Base-by-base conservation (phyloP, 2,797 vertebrate species). In the Chaenodraco wilsoni region DNA sequence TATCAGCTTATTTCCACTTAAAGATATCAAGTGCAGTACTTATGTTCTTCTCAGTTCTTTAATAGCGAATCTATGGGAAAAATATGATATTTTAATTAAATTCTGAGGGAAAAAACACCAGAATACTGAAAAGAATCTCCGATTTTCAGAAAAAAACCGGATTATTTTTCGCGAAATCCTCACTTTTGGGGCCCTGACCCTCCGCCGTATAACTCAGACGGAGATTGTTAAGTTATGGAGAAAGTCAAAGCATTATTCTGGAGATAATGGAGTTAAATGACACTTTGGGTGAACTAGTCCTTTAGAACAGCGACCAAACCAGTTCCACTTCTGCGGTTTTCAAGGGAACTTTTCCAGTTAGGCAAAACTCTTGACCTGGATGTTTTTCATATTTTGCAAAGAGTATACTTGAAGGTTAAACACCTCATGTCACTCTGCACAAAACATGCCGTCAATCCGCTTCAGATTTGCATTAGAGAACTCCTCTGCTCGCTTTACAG, bases 401-500 rank as follows among this genome's bases (percentile, higher is more conserved):
- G 43, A 69, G 49, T 55, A 48, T n/a, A 72, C 52, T 33, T 70
- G 15, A 16, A 9, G 12, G 3, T n/a, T 67, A 65, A 80, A 75
- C 55, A 66, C 19, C 41, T 5, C 33, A 70, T n/a, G 33, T 58
- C 33, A 6, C 14, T 65, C 68, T 43, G 45, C 14, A 15, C 9
- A 54, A 37, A 63, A 63, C 46, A 44, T 55, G 27, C 33, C 16
- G 41, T 10, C 23, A 8, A 56, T 60, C 12, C 0, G n/a, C 4
- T 65, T 66, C 44, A 44, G 33, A 66, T 54, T n/a, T 44, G 19
- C n/a, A 16, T 16, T 49, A 5, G 40, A 13, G 23, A 65, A 49
- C 41, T 31, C 4, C 1, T 75, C 75, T 43, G 61, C 44, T 7
- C 45, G 40, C 54, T 21, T 21, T 21, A 21, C 21, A 21, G 23